phyloP scores from a whole-genome alignment of 2,888 invertebrate species.

The Drosophila putrida region DNA sequence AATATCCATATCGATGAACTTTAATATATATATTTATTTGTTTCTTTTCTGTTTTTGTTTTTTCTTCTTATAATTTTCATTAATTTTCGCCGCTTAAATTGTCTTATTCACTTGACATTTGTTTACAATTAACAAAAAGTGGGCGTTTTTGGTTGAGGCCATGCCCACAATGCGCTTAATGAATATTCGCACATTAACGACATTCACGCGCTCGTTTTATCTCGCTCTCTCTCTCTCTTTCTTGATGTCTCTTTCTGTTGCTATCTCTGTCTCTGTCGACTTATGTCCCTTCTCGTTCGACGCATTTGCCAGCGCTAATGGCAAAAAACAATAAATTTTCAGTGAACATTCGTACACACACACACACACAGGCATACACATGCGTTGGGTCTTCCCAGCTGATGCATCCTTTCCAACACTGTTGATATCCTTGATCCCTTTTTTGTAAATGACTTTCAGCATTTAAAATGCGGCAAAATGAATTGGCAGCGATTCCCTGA shows the following conservation, averaged over 20 bases:
- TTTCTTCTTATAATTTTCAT: conserved; percentile 36
- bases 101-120: conserved; percentile 50
- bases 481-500: conserved; percentile 74
- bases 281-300: conserved; percentile 20
- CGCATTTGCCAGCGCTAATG: conserved; percentile 74
- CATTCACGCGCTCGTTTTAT: conserved; percentile 18
- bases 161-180: conserved; percentile 64
- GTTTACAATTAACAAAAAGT: conserved; percentile 59
- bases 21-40: neutral
- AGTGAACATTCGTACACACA: conserved; percentile 26
- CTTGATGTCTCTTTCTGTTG: neutral
- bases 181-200: conserved; percentile 77
- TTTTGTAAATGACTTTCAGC: conserved; percentile 76
- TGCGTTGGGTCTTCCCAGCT: conserved; percentile 35
- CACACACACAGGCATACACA: conserved; percentile 6
- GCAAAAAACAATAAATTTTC: conserved; percentile 76
- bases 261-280: conserved; percentile 18
- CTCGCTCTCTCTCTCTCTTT: neutral
- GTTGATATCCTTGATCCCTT: conserved; percentile 76
- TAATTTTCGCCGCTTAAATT: conserved; percentile 51
- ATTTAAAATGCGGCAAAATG: conserved; percentile 79
- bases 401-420: conserved; percentile 53
- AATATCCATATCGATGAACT: neutral
- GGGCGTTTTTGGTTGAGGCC: conserved; percentile 13
- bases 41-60: neutral